Evolutionary conservation across 2,888 invertebrate species (phyloP).

Genomic region (Eristalis tenax): DNA sequence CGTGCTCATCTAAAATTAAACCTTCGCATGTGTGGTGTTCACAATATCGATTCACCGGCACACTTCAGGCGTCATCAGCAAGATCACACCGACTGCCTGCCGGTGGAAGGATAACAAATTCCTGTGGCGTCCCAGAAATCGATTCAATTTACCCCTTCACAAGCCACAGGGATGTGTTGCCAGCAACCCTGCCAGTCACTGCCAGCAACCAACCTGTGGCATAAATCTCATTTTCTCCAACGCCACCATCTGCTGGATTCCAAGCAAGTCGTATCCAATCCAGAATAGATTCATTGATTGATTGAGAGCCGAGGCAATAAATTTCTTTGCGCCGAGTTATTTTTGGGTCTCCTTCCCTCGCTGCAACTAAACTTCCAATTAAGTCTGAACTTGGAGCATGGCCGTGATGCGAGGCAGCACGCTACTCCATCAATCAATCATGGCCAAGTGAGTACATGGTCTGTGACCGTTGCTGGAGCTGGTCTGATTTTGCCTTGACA

Average conservation of each 20-base stretch:
- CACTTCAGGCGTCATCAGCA: too few species aligned
- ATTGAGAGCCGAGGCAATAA: not conserved
- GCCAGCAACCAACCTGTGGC: constrained; percentile 4
- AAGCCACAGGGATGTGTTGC: constrained; percentile 15
- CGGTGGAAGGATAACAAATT: not conserved
- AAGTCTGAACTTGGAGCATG: not conserved
- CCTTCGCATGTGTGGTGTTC: not conserved
- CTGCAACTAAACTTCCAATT: constrained; percentile 16
- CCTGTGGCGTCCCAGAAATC: constrained; percentile 6
- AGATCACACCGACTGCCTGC: not conserved
- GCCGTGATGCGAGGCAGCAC: not conserved
- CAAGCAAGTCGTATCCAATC: not conserved
- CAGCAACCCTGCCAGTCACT: constrained; percentile 4
- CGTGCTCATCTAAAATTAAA: not conserved
- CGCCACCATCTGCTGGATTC: not conserved
- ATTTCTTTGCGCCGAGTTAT: constrained; percentile 4
- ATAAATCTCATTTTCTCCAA: not conserved
- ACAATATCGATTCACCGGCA: too few species aligned
- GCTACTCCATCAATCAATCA: not conserved
- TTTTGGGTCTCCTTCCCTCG: not conserved
- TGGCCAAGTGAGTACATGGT: not conserved
- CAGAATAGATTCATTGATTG: constrained; percentile 25
- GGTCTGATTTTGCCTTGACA: not conserved
- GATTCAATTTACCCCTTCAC: constrained; percentile 25
- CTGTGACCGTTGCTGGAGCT: not conserved